Evolutionary conservation across 1,140 invertebrate genomes (phyloP), one percentile per base, ranked within the genome.

Genomic region (Drosophila arizonae): DNA sequence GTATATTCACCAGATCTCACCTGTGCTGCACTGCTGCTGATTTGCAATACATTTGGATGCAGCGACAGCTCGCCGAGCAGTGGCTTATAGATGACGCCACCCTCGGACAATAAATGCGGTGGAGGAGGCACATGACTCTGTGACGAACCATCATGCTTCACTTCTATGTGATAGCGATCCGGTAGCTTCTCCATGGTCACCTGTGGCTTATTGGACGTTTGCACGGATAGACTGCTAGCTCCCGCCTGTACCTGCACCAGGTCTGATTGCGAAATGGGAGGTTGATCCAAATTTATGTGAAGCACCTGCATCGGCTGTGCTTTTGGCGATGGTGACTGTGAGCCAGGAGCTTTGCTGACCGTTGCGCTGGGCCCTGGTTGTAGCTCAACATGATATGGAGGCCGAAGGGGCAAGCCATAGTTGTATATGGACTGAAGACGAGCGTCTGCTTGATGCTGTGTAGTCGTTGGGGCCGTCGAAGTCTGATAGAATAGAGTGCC

Each of bases 401-500:
- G 77, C 8, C 90, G 74, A 43, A 91, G 52, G 21, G 90, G 90
- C 60, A 90, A 56, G 54, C 75, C 76, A 51, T 87, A 81, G 36
- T 82, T 78, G 57, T 79, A 92, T 57, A 79, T 90, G 79, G 68
- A 81, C 72, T 79, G 90, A 45, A 63, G 71, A 15, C 90, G 80
- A 17, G 81, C 72, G 33, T 91, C 90, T 15, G 84, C 71, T 54
- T 78, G 84, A 58, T 82, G 82, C 77, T 90, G 86, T 43, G 78
- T 77, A 17, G 88, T 90, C 9, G 88, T 80, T 15, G 88, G 77
- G 43, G 90, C 84, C 11, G 87, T 77, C 9, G 85, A 77, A 11
- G 90, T 86, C 63, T 91, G 90, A 67, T 92, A 92, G 50, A 91
- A 92, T 46, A 92, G 57, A 6, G 90, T 88, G 15, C 85, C 88